Base-by-base conservation (phyloP, 2,113 vertebrate species). In the Stomatorhinus ivindoensis region DNA sequence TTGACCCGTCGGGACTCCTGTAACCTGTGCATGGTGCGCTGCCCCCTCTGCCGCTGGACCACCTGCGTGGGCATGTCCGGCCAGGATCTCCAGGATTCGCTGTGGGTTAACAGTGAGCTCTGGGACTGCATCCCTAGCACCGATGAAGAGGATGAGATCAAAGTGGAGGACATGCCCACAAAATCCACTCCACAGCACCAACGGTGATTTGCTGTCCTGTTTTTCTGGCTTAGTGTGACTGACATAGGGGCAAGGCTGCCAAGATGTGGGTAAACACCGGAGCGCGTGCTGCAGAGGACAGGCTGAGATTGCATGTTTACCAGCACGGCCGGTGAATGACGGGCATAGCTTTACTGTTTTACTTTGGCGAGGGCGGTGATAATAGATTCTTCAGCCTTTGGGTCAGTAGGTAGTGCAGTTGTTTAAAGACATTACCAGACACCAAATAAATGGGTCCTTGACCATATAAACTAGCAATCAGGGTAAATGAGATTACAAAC, bases 41-140 rank as follows among this genome's bases (percentile, higher is more conserved):
- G 96, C 90, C 96, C 96, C 0, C 39, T 95, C 88, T 96, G 96
- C 46, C 94, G 96, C 6, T 92, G 93, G 89, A 93, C 94, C 48
- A 95, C 95, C 86, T 94, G 94, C 73, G 21, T 96, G 24, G 92
- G 89, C 7, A 90, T 3, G 0, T 91, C 92, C 31, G 90, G 92
- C 61, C 91, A 90, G 27, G 90, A 92, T 46, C 91, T 95, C 87
- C 93, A 94, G 84, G 93, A 94, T 5, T 93, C 93, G 0, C 93
- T 96, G 90, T 95, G 94, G 94, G 94, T 96, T 31, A 80, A 96
- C 93, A 93, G 85, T 90, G 27, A 65, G 24, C 86, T 94, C 83
- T 96, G 96, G 96, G 94, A 95, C n/a, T 85, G 91, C 89, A 95
- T 96, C 88, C 82, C 89, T 0, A 95, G 94, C 24, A 90, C 84